Evolutionary conservation across 2,888 invertebrate genomes (phyloP).

Genomic region (Bombylius discolor): DNA sequence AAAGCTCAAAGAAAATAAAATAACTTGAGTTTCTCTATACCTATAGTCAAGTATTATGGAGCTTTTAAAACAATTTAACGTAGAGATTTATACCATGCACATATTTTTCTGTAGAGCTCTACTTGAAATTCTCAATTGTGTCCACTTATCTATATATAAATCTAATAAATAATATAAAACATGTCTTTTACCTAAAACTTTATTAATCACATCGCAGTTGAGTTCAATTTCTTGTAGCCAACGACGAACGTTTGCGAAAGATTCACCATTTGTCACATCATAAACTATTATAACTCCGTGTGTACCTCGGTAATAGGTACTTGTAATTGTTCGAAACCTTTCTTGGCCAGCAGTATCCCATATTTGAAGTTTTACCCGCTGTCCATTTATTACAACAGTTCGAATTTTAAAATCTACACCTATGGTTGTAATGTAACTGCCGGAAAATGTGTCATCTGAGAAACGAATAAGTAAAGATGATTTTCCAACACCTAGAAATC

Average conservation of each 20-base stretch:
- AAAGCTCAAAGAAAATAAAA: too few species aligned
- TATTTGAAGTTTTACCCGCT: conserved; percentile 87
- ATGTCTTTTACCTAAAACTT: conserved; percentile 68
- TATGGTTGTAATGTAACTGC: conserved; percentile 96
- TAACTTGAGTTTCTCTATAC: too few species aligned
- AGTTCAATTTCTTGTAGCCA: conserved; percentile 99
- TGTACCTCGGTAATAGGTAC: conserved; percentile 97
- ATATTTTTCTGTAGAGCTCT: too few species aligned
- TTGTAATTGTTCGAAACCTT: conserved; percentile 94
- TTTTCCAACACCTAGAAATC: conserved; percentile 84
- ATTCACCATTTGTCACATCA: conserved; percentile 97
- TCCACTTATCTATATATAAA: neutral
- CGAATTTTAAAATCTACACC: conserved; percentile 99
- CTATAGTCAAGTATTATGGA: too few species aligned
- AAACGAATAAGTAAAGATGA: conserved; percentile 92
- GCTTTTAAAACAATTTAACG: too few species aligned
- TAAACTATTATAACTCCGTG: conserved; percentile 99
- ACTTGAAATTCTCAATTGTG: too few species aligned
- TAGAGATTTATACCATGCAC: too few species aligned
- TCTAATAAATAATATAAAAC: neutral
- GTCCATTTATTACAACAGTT: conserved; percentile 83
- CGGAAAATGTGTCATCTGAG: conserved; percentile 96
- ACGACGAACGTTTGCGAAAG: conserved; percentile 96
- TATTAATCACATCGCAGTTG: conserved; percentile 98
- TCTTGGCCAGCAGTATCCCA: conserved; percentile 99